phyloP scores from a whole-genome alignment of 2,888 invertebrate species.

The Clunio marinus region DNA sequence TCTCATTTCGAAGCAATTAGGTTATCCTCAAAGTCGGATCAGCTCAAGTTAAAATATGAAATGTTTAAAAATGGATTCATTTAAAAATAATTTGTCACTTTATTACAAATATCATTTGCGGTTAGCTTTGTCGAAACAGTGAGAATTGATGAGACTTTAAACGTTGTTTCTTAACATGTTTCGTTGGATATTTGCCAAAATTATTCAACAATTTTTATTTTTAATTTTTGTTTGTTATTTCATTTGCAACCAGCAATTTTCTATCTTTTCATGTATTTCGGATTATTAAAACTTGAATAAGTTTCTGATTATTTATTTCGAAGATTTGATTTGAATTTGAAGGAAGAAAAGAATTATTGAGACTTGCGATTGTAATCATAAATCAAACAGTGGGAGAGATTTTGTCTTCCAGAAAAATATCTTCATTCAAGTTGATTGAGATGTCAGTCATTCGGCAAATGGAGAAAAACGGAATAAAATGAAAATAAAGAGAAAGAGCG shows the following conservation, averaged over 20 bases:
- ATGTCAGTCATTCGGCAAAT: slow-evolving; percentile 8
- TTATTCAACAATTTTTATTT: no score
- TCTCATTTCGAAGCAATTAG: slow-evolving; percentile 33
- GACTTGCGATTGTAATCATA: slow-evolving; percentile 5
- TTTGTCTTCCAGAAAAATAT: not conserved
- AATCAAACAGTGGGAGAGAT: slow-evolving; percentile 28
- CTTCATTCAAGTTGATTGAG: slow-evolving; percentile 22
- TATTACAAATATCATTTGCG: slow-evolving; percentile 28
- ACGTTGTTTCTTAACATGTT: not conserved
- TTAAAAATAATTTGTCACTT: slow-evolving; percentile 33
- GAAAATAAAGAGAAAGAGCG: not conserved
- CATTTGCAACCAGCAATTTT: no score
- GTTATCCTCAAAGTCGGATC: slow-evolving; percentile 34
- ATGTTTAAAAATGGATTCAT: not conserved
- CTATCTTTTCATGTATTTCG: no score
- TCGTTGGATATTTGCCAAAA: no score
- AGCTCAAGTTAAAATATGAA: not conserved
- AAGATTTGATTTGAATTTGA: not conserved
- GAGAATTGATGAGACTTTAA: not conserved
- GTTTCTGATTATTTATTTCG: no score
- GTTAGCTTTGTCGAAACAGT: not conserved
- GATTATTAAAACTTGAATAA: no score
- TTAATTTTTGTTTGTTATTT: no score
- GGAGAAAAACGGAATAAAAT: not conserved
- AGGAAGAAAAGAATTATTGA: not conserved